Base-by-base conservation (phyloP, 2,888 invertebrate genomes). In the Mythimna impura region DNA sequence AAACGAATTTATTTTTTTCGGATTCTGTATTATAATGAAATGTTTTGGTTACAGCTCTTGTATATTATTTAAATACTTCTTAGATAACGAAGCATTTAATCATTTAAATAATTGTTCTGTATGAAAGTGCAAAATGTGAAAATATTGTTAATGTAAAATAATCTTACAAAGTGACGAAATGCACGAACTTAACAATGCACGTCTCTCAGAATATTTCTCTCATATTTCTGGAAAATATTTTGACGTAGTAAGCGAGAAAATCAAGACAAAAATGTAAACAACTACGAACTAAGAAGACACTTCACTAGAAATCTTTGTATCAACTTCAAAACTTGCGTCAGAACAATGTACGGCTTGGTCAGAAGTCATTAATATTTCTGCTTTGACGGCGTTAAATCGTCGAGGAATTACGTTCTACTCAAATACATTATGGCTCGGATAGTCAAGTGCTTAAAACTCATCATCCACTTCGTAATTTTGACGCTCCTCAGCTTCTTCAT, bases 1-100 rank as follows among this genome's bases (percentile, higher is more conserved):
- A 91, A 87, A 79, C 30, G 85, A 87, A 89, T 91, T 91, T 89
- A 88, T 85, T 89, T 85, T 58, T 83, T 81, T 75, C 65, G 63
- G 61, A 80, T 86, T 75, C 76, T 76, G 62, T 30, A 43, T 20
- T 54, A 8, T 3, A 12, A 43, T 34, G 36, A n/a, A 47, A 47
- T 54, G 17, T 65, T 64, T 65, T 12, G 34, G 22, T 17, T 54
- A 36, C 17, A 14, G 14, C 22, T 25, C 20, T 5, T 25, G 25
- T 67, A 47, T 25, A 9, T 25, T 22, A 58, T 67, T 72, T 76
- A 20, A n/a, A 43, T 50, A 55, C 50, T 77, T 34, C 50, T 34
- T n/a, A 20, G 9, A 25, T 43, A 78, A 57, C 17, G 12, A 40
- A 57, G 14, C 17, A 7, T 43, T 50, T 30, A 22, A 12, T 30